These are phyloP conservation scores for Catostomus latipinnis DNA, from an alignment of 2,797 vertebrate species.

Conservation along the genomic window DNA sequence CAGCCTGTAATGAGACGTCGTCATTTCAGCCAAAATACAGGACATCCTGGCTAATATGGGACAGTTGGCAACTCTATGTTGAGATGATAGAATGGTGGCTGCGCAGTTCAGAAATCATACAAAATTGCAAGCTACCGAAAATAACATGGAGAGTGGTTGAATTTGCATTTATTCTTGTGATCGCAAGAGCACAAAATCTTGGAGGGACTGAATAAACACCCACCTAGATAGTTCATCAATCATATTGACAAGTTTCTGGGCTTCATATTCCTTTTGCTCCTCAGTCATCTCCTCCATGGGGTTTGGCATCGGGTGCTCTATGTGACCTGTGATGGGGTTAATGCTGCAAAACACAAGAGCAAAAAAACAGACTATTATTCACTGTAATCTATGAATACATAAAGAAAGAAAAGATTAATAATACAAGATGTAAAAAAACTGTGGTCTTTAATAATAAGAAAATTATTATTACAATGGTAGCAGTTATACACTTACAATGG, in stretches of 20 bases:
- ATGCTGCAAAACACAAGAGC: conserved; percentile 80
- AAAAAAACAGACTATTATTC: too few relatives aligned
- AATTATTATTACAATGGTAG: too few relatives aligned
- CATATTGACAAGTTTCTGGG: conserved; percentile 96
- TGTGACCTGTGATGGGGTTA: conserved; percentile 96
- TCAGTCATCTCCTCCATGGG: conserved; percentile 98
- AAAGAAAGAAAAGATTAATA: background rate
- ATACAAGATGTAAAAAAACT: background rate
- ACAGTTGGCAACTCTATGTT: too few relatives aligned
- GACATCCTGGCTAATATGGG: too few relatives aligned
- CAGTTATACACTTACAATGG: conserved; percentile 78
- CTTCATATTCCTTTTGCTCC: conserved; percentile 98
- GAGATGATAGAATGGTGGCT: too few relatives aligned
- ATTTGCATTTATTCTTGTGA: too few relatives aligned
- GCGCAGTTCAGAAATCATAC: too few relatives aligned
- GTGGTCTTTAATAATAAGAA: background rate
- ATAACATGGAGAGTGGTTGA: too few relatives aligned
- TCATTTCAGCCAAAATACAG: too few relatives aligned
- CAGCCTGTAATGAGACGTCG: too few relatives aligned
- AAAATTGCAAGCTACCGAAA: too few relatives aligned
- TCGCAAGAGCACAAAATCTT: too few relatives aligned
- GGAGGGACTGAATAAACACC: conserved; percentile 26
- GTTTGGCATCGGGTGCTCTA: conserved; percentile 95
- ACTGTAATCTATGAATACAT: background rate
- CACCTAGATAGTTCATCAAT: conserved; percentile 97